phyloP scores from a whole-genome alignment of 2,888 invertebrate genomes.

The Yponomeuta cagnagella region DNA sequence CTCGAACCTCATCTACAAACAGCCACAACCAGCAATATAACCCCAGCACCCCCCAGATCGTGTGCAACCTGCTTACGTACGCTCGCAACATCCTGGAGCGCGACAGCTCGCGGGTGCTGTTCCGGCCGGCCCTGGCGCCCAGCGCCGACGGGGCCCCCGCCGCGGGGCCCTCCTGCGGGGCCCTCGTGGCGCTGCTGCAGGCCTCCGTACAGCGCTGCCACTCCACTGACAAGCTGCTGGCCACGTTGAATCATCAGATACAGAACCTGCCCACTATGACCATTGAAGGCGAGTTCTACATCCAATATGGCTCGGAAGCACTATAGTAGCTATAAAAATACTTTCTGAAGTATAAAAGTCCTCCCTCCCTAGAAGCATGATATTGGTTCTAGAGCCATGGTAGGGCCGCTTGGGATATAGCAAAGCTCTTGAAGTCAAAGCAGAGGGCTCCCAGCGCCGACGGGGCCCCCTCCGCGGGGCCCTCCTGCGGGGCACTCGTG shows the following conservation, averaged over 20 bases:
- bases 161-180: conserved; percentile 31
- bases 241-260: conserved; percentile 47
- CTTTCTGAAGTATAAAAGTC: too few relatives aligned
- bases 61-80: conserved; percentile 82
- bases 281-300: conserved; percentile 38
- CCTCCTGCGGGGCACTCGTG: conserved; percentile 33
- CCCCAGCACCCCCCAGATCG: conserved; percentile 60
- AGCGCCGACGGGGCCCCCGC: conserved; percentile 33
- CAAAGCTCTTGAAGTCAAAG: too few relatives aligned
- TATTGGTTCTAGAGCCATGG: too few relatives aligned
- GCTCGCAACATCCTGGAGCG: conserved; percentile 80
- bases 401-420: too few relatives aligned
- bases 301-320: too few relatives aligned
- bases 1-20: too few relatives aligned
- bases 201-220: conserved; percentile 34
- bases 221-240: conserved; percentile 46
- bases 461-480: conserved; percentile 29
- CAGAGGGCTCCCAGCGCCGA: conserved; percentile 36
- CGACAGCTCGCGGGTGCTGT: conserved; percentile 69
- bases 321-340: background rate
- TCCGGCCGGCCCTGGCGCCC: conserved; percentile 66
- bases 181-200: conserved; percentile 41
- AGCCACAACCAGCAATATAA: too few relatives aligned
- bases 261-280: conserved; percentile 48
- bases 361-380: too few relatives aligned